Evolutionary conservation across 1,140 invertebrate genomes (phyloP), one percentile per base, ranked within the genome.

Genomic region (Trichonephila inaurata): DNA sequence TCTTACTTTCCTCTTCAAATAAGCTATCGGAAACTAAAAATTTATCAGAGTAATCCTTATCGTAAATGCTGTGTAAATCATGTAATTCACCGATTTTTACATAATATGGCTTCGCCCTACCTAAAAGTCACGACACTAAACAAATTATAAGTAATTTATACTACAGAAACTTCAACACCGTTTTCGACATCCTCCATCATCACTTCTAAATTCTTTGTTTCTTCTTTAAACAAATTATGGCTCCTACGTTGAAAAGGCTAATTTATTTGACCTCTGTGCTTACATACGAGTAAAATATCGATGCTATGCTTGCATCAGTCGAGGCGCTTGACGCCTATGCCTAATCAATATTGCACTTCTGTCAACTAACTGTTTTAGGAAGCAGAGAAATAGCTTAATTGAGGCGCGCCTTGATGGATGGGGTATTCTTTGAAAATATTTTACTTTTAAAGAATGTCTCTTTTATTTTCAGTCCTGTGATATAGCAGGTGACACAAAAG

Each of bases 371-470:
- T 33, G 24, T 77, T 77, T 77, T 10, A 4, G 28, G 33, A 77
- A 77, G 33, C 72, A 40, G 72, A 4, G 72, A 40, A 77, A 77
- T 77, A 40, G 33, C 72, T 77, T 77, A 77, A 77, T 77, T 77
- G 72, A 77, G 72, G 72, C 33, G 33, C 72, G 28, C 18, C 14
- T 77, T 77, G 72, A 77, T 77, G 72, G 72, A 77, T 77, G 72
- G 33, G 72, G 28, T 28, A 77, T 40, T 77, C 72, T 77, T 33
- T 77, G 28, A 77, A 72, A 77, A 77, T 28, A 40, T 40, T 77
- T 77, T 77, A 28, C 28, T 19, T 24, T 16, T 77, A 1, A 77
- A 16, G 33, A 77, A 33, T 16, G 6, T 77, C 28, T 8, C 33
- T 33, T 28, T 24, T 33, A 33, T 18, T 77, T 77, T 33, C 28